A percentile compares a stretch with the other conserved stretches of the same genome.
These are phyloP conservation scores for Atlantisia rogersi DNA, from an alignment of 2,113 vertebrate genomes.

Conservation along the genomic window DNA sequence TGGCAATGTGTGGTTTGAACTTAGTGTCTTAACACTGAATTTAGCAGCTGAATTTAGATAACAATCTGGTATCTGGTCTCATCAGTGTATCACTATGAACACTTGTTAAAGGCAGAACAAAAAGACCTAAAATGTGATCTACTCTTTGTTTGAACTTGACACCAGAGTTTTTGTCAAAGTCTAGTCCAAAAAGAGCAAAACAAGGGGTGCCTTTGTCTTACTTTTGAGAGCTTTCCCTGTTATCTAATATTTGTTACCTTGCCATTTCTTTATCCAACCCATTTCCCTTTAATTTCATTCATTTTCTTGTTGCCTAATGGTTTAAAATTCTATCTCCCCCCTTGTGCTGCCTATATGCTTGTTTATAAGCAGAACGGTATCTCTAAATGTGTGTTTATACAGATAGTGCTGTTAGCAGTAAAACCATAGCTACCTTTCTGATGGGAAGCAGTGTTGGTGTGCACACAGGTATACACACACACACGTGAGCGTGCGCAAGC, in stretches of 20 bases:
- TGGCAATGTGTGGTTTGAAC: constrained; percentile 67
- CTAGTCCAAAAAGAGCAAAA: constrained; percentile 36
- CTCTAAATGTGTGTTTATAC: not conserved
- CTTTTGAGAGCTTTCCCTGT: not conserved
- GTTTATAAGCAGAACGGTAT: not conserved
- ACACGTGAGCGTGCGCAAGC: rapidly evolving
- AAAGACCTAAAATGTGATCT: constrained; percentile 56
- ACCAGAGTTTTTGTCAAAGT: not conserved
- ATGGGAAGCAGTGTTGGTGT: not conserved
- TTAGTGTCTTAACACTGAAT: constrained; percentile 68
- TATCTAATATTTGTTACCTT: not conserved
- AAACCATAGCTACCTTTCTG: not conserved
- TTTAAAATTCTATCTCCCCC: not conserved
- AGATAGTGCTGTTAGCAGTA: not conserved
- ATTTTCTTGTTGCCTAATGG: not conserved
- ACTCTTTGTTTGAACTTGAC: constrained; percentile 34
- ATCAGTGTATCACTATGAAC: constrained; percentile 64
- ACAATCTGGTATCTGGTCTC: constrained; percentile 72
- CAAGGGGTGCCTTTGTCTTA: not conserved
- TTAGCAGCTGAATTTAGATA: constrained; percentile 72
- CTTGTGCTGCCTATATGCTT: not conserved
- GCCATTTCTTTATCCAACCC: not conserved
- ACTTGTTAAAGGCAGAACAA: constrained; percentile 68
- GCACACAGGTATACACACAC: rapidly evolving
- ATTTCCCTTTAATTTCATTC: not conserved